A percentile compares a stretch with the other conserved stretches of the same genome.
These are phyloP conservation scores for Autographa gamma DNA, from an alignment of 2,888 invertebrate species.

Conservation along the genomic window DNA sequence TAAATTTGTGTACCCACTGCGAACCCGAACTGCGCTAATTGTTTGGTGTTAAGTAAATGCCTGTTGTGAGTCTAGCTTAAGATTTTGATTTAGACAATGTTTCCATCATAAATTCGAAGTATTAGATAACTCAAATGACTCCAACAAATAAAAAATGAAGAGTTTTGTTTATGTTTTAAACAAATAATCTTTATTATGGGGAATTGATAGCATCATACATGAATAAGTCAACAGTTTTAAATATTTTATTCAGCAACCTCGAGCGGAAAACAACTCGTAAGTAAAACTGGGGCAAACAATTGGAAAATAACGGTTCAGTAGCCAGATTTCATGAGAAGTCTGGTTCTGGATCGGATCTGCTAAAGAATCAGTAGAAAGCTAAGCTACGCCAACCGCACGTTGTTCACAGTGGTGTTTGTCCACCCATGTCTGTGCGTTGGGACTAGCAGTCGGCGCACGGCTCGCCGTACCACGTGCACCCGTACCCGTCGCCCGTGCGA, in stretches of 20 bases:
- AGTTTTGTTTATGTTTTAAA: too few relatives aligned
- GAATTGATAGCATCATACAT: too few relatives aligned
- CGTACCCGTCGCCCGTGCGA: slow-evolving; percentile 90
- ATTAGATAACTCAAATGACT: too few relatives aligned
- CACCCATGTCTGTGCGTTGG: slow-evolving; percentile 84
- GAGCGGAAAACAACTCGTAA: too few relatives aligned
- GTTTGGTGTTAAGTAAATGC: background rate
- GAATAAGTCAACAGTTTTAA: too few relatives aligned
- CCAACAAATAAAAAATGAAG: too few relatives aligned
- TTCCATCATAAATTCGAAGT: too few relatives aligned
- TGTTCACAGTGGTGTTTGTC: slow-evolving; percentile 84
- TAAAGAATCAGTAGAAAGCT: slow-evolving; percentile 5
- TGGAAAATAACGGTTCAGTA: too few relatives aligned
- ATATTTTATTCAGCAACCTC: too few relatives aligned
- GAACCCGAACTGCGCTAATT: background rate
- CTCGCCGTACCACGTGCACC: slow-evolving; percentile 93
- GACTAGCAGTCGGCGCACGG: slow-evolving; percentile 89
- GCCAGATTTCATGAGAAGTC: background rate
- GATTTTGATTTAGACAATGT: background rate
- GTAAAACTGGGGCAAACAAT: too few relatives aligned
- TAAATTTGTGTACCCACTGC: background rate
- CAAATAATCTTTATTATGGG: too few relatives aligned
- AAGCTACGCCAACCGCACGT: slow-evolving; percentile 62
- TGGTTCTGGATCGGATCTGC: background rate
- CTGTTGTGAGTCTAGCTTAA: background rate